Conservation (phyloP, 2,113 vertebrate genomes). For the Pycnonotus jocosus region DNA sequence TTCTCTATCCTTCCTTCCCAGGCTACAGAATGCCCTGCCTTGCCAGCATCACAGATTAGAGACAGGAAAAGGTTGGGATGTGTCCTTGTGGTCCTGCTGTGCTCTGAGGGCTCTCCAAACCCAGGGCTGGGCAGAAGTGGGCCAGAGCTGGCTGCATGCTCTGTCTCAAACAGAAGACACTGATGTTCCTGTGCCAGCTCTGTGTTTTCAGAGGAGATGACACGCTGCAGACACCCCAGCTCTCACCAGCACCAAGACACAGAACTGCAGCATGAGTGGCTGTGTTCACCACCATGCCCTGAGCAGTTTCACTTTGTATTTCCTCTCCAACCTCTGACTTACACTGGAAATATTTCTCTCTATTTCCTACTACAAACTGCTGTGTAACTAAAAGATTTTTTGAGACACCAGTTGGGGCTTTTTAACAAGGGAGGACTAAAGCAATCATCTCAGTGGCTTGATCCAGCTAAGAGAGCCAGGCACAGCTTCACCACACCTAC, state of each 20-base stretch:
- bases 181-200: not conserved
- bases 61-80: not conserved
- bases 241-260: not conserved
- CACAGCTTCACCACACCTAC: not conserved
- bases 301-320: not conserved
- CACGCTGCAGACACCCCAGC: not conserved
- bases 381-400: not conserved
- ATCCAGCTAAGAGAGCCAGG: fast-evolving
- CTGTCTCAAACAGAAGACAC: not conserved
- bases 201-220: not conserved
- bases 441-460: not conserved
- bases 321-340: not conserved
- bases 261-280: not conserved
- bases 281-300: not conserved
- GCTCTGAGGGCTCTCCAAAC: not conserved
- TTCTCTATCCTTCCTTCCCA: not conserved
- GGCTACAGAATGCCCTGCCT: not conserved
- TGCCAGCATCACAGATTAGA: not conserved
- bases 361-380: not conserved
- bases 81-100: not conserved
- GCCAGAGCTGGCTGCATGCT: not conserved
- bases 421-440: not conserved
- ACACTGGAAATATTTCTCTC: not conserved
- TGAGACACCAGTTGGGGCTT: not conserved
- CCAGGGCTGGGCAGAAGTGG: not conserved